A percentile compares a stretch with the other conserved stretches of the same genome.
Evolutionary conservation across 2,113 vertebrate genomes (phyloP).

Genomic region (Mystacornis crossleyi): DNA sequence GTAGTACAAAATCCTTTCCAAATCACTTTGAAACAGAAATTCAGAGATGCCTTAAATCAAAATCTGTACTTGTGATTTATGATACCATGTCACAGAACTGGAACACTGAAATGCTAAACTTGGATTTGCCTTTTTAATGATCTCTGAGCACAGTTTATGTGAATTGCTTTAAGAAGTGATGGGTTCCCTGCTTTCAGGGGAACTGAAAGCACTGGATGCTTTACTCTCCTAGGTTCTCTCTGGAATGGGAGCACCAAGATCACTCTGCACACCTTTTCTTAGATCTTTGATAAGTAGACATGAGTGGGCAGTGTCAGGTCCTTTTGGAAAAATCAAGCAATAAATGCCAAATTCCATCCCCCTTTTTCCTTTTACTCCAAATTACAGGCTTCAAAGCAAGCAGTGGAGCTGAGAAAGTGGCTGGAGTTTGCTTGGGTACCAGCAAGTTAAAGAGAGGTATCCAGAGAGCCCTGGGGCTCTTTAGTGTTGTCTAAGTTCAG

Average conservation of each 20-base stretch:
- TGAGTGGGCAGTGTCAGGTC: background rate
- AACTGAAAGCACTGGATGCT: background rate
- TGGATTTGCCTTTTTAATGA: background rate
- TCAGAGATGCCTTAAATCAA: background rate
- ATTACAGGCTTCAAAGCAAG: background rate
- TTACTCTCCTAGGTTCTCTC: background rate
- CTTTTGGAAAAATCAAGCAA: background rate
- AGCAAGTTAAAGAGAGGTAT: background rate
- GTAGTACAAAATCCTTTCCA: background rate
- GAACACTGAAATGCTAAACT: background rate
- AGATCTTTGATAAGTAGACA: background rate
- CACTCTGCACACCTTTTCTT: background rate
- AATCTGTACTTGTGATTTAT: background rate
- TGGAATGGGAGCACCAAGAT: background rate
- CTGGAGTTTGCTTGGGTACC: background rate
- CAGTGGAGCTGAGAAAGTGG: background rate
- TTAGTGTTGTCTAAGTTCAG: background rate
- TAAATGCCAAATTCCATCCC: background rate
- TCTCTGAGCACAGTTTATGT: background rate
- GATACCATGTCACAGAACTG: background rate
- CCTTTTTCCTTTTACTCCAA: background rate
- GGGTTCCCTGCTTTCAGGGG: background rate
- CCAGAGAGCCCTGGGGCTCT: background rate
- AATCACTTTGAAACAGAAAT: background rate
- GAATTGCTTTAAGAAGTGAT: background rate